Base-by-base conservation (phyloP, 2,113 vertebrate species). In the Myrmecophaga tridactyla region DNA sequence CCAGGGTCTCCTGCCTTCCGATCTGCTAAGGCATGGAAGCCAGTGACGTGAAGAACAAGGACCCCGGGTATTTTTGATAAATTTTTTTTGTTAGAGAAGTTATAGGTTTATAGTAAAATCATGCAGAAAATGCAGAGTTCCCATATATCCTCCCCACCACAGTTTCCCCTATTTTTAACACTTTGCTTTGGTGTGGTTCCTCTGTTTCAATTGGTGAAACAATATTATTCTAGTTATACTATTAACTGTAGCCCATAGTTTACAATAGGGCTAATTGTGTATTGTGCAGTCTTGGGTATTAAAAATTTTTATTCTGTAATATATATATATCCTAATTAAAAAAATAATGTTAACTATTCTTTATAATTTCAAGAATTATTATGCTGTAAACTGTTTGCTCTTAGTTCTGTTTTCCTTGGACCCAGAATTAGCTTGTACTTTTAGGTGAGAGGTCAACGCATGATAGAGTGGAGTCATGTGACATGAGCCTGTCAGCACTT, bases 21-120 rank as follows among this genome's bases (percentile, higher is more conserved):
- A 6, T 17, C 25, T 46, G n/a, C 27, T 0, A 3, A 12, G 41
- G 48, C 17, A 1, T 21, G 1, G 13, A 31, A 17, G 51, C 25
- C 15, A 27, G 65, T 46, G 21, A 41, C 29, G 29, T 11, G 11
- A n/a, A 69, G 67, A 53, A 62, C 41, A 36, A 39, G 82, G 73
- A 69, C 41, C 1, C 29, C 25, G 18, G 20, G 8, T 60, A 18
- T 41, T 34, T 13, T 39, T 58, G 23, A 58, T 58, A 23, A 21
- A 58, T 21, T 58, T 58, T 58, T n/a, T 58, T 23, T 20, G 23
- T 18, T 23, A 58, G 56, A 58, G 56, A 58, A 6, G 21, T 23
- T 58, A 21, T 58, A 58, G 20, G 20, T 58, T 51, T 67, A 58
- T 21, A 23, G 20, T 23, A 58, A 58, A 58, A 58, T 58, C 56